Evolutionary conservation across 2,113 vertebrate genomes (phyloP), one percentile per base, ranked within the genome.

Genomic region (Oenanthe oenanthe): DNA sequence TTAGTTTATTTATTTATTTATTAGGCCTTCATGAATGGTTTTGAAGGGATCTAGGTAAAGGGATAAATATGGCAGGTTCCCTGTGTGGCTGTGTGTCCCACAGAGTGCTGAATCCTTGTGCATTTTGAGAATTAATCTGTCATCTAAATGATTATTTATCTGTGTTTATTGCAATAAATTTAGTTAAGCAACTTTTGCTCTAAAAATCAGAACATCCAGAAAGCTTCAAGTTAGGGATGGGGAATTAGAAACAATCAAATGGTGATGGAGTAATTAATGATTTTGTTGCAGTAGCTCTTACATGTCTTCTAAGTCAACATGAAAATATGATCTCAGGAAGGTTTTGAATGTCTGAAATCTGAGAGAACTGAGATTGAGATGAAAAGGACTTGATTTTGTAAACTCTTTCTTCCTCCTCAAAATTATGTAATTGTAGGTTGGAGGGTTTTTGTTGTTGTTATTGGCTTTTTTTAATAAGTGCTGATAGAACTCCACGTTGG

Each of bases 221-320:
- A 92, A 62, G 15, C 31, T 77, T 70, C 50, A 70, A 31, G 11
- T 56, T 87, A 63, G 57, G 60, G 28, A 26, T 43, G 10, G 40
- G n/a, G 85, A 87, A 65, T 63, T 6, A 56, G 26, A 73, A 74
- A 48, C 36, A 62, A 34, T 73, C 12, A 21, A 15, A 54, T 50
- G 4, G 36, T 62, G 32, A 67, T 21, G 54, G 32, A 70, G 19
- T 84, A 85, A 42, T 73, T 32, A 62, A 73, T 61, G 22, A 43
- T 11, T 58, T 86, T 11, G 1, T 1, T 56, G 26, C 56, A n/a
- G 26, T 81, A 51, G 17, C 14, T 47, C 24, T 63, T 11, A 7
- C 0, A 0, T 7, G 1, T 92, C n/a, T 74, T 80, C 56, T 31
- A 78, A 63, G 16, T 66, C 57, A 71, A 12, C 14, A 17, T 43